Conservation (phyloP, 2,888 invertebrate species). For the Torymus auratus region DNA sequence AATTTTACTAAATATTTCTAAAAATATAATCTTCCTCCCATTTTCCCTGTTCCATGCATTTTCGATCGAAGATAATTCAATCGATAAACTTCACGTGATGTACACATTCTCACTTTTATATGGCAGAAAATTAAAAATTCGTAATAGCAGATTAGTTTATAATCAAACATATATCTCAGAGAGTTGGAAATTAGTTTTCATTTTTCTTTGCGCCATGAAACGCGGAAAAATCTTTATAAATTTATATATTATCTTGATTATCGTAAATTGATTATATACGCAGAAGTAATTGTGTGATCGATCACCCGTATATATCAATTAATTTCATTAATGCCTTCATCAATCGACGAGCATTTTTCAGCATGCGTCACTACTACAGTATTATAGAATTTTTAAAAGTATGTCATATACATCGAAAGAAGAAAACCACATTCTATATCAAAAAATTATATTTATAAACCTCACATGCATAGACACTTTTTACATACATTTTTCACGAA, state of each 20-base stretch:
- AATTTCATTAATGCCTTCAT: conserved; percentile 57
- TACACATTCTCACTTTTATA: background rate
- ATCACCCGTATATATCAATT: conserved; percentile 48
- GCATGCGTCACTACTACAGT: too few species aligned
- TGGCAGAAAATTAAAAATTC: conserved; percentile 17
- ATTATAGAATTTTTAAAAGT: too few species aligned
- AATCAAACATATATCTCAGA: conserved; percentile 19
- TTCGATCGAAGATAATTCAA: conserved; percentile 1
- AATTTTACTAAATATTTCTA: too few species aligned
- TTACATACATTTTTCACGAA: too few species aligned
- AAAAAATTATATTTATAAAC: too few species aligned
- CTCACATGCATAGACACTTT: too few species aligned
- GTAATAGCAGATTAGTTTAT: conserved; percentile 13
- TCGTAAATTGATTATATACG: conserved; percentile 44
- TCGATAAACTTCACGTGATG: background rate
- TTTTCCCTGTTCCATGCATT: background rate
- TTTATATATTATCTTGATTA: conserved; percentile 46
- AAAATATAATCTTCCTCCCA: too few species aligned
- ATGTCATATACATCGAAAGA: too few species aligned
- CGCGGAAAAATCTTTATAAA: conserved; percentile 37
- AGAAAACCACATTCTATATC: too few species aligned
- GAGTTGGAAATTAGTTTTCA: conserved; percentile 29
- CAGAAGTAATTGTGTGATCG: conserved; percentile 49
- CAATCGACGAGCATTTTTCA: conserved; percentile 35
- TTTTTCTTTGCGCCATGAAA: conserved; percentile 1